phyloP scores from a whole-genome alignment of 1,140 invertebrate genomes.

The Mycetomoellerius zeteki region DNA sequence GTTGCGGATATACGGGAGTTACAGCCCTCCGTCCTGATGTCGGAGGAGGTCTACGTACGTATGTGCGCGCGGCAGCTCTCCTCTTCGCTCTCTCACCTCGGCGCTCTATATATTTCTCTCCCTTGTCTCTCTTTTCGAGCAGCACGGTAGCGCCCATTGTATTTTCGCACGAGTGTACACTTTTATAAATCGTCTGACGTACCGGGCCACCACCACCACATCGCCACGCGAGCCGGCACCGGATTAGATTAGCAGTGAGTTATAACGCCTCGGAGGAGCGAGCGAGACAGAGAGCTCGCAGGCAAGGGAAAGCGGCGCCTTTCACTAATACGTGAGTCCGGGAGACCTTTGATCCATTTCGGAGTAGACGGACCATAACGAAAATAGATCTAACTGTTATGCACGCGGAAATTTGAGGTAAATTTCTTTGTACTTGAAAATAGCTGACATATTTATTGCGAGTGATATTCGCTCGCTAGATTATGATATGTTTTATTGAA shows the following conservation, averaged over 20 bases:
- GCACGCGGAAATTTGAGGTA: slow-evolving; percentile 3
- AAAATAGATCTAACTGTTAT: slow-evolving; percentile 49
- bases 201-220: slow-evolving; percentile 48
- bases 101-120: slow-evolving; percentile 59
- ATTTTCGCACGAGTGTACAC: slow-evolving; percentile 71
- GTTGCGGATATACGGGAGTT: slow-evolving; percentile 77
- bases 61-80: slow-evolving; percentile 47
- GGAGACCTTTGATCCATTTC: slow-evolving; percentile 50
- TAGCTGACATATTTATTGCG: slow-evolving; percentile 5
- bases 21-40: slow-evolving; percentile 69
- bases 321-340: slow-evolving; percentile 56
- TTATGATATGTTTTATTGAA: not conserved
- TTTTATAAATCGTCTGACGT: slow-evolving; percentile 77
- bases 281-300: slow-evolving; percentile 43
- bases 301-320: not conserved
- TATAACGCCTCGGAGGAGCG: slow-evolving; percentile 63
- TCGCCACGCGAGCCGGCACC: slow-evolving; percentile 44
- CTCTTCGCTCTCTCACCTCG: slow-evolving; percentile 56
- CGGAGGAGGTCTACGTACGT: slow-evolving; percentile 61
- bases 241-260: slow-evolving; percentile 80
- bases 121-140: slow-evolving; percentile 55
- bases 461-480: not conserved
- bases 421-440: slow-evolving; percentile 23
- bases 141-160: slow-evolving; percentile 66
- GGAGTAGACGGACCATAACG: slow-evolving; percentile 26